phyloP scores from a whole-genome alignment of 30 jellyfish, hydroid and myxozoan species.

The Mastigias papua region DNA sequence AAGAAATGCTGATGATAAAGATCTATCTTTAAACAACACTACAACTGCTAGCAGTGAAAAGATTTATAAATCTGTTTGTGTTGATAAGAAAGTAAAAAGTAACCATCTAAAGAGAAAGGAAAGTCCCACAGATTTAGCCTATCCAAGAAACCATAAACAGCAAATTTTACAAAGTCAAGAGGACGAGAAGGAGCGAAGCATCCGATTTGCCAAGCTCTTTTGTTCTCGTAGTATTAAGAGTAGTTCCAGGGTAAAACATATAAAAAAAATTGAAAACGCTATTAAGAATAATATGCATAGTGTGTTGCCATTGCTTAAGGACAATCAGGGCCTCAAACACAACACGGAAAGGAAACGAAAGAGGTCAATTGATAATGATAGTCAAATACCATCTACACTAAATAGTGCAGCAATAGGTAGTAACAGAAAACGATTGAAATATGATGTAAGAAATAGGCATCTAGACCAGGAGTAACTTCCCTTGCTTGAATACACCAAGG shows the following conservation, averaged over 20 bases:
- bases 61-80: too few species aligned
- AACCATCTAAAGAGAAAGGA: too few species aligned
- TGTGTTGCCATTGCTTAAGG: neutral
- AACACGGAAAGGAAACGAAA: neutral
- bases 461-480: too few species aligned
- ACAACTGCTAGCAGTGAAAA: too few species aligned
- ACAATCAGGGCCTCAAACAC: neutral
- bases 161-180: neutral
- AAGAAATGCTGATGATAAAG: neutral
- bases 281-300: neutral
- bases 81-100: too few species aligned
- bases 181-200: neutral
- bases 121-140: too few species aligned
- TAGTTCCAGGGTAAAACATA: neutral
- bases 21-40: too few species aligned
- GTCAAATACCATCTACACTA: neutral
- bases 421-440: neutral
- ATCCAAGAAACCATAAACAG: neutral
- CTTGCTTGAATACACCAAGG: too few species aligned
- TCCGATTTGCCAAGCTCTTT: neutral
- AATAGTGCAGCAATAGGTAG: neutral
- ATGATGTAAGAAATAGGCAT: neutral
- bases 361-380: neutral
- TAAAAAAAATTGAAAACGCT: neutral
- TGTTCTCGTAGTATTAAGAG: neutral